Percentiles rank a stretch among this genome's conserved stretches.
Conservation (phyloP, 2,113 vertebrate species). For the Rhynchomys soricoides region DNA sequence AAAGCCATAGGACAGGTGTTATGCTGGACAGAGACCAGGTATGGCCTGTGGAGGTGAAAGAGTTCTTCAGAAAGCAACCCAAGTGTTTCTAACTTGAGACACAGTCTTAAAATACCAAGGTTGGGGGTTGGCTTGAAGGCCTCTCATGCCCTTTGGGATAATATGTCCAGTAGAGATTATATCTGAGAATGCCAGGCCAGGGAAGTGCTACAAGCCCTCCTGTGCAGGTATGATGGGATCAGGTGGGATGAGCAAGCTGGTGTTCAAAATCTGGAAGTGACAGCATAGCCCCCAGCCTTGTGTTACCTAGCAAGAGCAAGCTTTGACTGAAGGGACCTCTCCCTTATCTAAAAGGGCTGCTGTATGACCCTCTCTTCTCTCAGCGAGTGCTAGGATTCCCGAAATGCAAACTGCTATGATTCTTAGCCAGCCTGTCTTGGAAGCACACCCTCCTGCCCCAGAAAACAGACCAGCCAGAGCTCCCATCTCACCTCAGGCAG, state of each 20-base stretch:
- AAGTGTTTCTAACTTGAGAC: background rate
- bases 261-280: background rate
- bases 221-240: background rate
- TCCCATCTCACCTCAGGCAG: background rate
- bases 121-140: background rate
- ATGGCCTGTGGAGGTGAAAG: background rate
- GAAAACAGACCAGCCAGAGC: background rate
- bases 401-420: background rate
- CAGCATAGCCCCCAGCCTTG: background rate
- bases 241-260: background rate
- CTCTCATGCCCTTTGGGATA: background rate
- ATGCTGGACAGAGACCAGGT: background rate
- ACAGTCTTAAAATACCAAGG: background rate
- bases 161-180: fast-evolving
- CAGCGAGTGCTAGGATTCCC: background rate
- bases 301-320: background rate
- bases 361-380: background rate
- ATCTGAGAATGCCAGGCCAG: background rate
- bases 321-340: background rate
- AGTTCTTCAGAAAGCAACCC: background rate
- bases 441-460: background rate
- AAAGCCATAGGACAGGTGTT: background rate
- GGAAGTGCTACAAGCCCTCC: background rate
- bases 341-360: background rate
- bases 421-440: background rate